Evolutionary conservation across 1,140 invertebrate genomes (phyloP), one percentile per base, ranked within the genome.

Genomic region (Schlechtendalia chinensis): DNA sequence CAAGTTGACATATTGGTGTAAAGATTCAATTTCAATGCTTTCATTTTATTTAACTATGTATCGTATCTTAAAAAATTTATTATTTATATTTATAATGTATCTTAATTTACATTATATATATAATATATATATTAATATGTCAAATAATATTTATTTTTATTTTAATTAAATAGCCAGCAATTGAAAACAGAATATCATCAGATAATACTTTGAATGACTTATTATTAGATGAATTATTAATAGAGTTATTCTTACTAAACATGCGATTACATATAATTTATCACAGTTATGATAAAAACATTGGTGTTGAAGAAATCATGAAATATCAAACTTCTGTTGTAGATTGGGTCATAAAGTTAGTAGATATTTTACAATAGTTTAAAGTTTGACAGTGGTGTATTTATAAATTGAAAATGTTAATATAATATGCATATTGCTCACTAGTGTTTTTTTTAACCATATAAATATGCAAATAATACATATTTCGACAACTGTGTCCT

Each of bases 181-280:
- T 79, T 63, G 58, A 79, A 14, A 79, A 63, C n/a, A 17, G 75
- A 63, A 29, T 79, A 61, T 27, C 58, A 16, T 61, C 32, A 32
- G 22, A 79, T 50, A 63, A 29, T 61, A 27, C 47, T 61, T 59
- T 79, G 12, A 59, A 19, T 79, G 61, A 79, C 12, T 47, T 79
- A 45, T 27, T 79, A 61, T 19, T 58, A 45, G 75, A 79, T 29
- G 58, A 79, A 32, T n/a, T 79, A 14, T n/a, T 79, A 79, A 79
- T 79, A 27, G 75, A 79, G n/a, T 79, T 79, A 63, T 63, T 79
- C 14, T 4, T 39, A 14, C 24, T 79, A 29, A 12, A 79, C 27
- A 61, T 63, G 17, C 24, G 45, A 27, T 63, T 79, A 61, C 24
- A 47, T 47, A 29, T 79, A 79, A 24, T 79, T 61, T 79, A 61